Evolutionary conservation across 2,888 invertebrate genomes (phyloP).

Genomic region (Meiosimyza decipiens): DNA sequence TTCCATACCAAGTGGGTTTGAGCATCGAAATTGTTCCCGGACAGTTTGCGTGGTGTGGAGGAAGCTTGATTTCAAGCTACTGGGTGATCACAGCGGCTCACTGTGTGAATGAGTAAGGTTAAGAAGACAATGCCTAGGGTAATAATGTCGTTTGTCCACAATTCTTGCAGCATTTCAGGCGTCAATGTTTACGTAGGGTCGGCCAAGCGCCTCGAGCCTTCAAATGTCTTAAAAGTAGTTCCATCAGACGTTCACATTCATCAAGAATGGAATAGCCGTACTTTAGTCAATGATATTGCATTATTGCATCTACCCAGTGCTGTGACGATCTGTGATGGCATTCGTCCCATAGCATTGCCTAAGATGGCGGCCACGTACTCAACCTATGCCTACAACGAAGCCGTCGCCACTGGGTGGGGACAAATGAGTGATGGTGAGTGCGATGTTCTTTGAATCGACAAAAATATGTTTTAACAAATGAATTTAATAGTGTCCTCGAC

Average conservation of each 20-base stretch:
- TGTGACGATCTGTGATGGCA: conserved; percentile 20
- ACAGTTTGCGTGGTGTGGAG: conserved; percentile 58
- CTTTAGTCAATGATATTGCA: neutral
- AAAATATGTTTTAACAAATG: neutral
- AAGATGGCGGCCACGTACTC: conserved; percentile 33
- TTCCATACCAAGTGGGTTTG: conserved; percentile 60
- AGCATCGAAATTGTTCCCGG: conserved; percentile 42
- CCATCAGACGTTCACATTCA: neutral
- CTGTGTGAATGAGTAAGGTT: conserved; percentile 53
- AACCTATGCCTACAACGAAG: conserved; percentile 40
- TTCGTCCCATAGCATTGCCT: conserved; percentile 45
- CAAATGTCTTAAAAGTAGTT: neutral
- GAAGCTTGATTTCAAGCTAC: conserved; percentile 56
- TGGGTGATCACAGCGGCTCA: conserved; percentile 63
- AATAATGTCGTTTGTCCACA: neutral
- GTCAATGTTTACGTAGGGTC: neutral
- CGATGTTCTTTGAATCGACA: neutral
- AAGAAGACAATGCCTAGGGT: too few species aligned
- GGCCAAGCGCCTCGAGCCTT: neutral
- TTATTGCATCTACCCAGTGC: conserved; percentile 19
- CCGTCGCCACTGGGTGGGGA: conserved; percentile 47
- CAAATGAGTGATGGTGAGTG: conserved; percentile 51
- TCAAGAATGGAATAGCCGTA: conserved; percentile 3
- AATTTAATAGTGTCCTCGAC: conserved; percentile 24
- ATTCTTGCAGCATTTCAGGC: neutral